Evolutionary conservation across 2,797 vertebrate species (phyloP).

Genomic region (Sternotherus odoratus): DNA sequence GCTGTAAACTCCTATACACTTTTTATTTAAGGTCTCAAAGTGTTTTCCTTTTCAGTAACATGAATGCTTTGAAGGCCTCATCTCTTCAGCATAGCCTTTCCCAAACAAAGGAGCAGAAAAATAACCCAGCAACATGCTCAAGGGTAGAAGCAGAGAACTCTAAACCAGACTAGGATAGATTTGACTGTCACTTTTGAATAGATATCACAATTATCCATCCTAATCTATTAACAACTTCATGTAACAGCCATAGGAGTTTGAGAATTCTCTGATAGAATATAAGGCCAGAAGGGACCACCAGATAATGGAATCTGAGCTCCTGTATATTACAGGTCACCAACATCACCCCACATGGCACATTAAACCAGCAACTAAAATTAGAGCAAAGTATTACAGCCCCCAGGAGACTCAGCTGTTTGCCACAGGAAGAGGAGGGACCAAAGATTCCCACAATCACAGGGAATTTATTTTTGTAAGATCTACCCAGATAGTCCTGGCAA

Average conservation of each 20-base stretch:
- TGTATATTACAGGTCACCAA: not conserved
- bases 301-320: not conserved
- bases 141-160: constrained; percentile 27
- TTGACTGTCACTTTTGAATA: constrained; percentile 18
- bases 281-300: not conserved
- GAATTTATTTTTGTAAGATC: not conserved
- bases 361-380: not conserved
- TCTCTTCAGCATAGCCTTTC: constrained; percentile 26
- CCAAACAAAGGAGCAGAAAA: constrained; percentile 67
- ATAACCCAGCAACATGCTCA: constrained; percentile 32
- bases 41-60: not conserved
- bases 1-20: not conserved
- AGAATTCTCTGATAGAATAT: not conserved
- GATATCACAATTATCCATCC: not conserved
- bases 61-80: not conserved
- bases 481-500: too few species aligned
- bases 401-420: not conserved
- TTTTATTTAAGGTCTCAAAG: constrained; percentile 16
- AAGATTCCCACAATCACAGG: not conserved
- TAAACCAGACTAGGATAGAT: constrained; percentile 25
- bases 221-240: not conserved
- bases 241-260: not conserved
- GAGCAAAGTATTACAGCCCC: not conserved
- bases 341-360: not conserved
- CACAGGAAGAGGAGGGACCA: not conserved